Evolutionary conservation across 2,113 vertebrate genomes (phyloP).

Genomic region (Leptodactylus fuscus): DNA sequence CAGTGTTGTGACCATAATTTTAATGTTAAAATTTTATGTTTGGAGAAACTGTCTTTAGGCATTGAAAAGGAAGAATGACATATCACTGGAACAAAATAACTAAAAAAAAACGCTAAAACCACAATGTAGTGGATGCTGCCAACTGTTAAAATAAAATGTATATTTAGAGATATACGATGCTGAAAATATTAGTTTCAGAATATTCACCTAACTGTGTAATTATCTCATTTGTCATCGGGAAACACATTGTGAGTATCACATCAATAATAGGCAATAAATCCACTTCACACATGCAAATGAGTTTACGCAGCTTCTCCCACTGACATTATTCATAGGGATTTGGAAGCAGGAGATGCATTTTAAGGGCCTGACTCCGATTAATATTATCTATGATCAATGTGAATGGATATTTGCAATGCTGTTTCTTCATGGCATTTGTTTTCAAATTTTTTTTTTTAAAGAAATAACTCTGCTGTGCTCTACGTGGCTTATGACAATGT

Average conservation of each 20-base stretch:
- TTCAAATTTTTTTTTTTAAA: neutral
- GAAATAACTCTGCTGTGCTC: neutral
- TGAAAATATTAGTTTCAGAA: neutral
- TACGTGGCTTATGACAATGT: neutral
- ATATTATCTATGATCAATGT: neutral
- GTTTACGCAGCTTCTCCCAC: neutral
- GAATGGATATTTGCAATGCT: neutral
- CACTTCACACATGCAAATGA: constrained; percentile 7
- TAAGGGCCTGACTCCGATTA: neutral
- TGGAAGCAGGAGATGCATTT: neutral
- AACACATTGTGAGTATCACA: neutral
- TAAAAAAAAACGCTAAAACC: neutral
- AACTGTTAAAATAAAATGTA: neutral
- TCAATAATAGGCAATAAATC: neutral
- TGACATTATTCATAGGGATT: neutral
- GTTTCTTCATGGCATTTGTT: neutral
- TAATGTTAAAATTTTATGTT: too few species aligned
- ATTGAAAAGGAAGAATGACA: neutral
- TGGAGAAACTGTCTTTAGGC: too few species aligned
- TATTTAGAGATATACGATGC: neutral
- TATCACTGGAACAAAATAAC: neutral
- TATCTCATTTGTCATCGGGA: neutral
- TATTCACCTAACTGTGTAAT: constrained; percentile 5
- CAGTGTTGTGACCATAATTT: too few species aligned
- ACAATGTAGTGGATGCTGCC: neutral